phyloP scores from a whole-genome alignment of 1,140 invertebrate genomes.

The Tetramorium alpestre region DNA sequence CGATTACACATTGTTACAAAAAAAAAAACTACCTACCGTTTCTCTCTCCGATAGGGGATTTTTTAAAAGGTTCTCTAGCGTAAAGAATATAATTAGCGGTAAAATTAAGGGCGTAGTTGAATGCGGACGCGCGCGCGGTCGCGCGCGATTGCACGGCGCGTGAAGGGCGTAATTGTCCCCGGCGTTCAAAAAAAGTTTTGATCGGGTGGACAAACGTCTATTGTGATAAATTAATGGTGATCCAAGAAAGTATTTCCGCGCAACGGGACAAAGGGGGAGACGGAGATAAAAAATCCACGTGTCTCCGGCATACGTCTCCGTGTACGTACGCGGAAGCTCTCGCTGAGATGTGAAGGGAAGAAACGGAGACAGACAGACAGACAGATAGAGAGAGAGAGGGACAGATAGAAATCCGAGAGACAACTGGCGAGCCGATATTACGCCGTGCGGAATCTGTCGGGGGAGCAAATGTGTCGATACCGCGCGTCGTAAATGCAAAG shows the following conservation, averaged over 20 bases:
- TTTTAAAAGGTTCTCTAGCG: conserved; percentile 79
- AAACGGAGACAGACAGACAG: conserved; percentile 6
- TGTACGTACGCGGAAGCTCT: conserved; percentile 41
- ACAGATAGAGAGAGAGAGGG: conserved; percentile 18
- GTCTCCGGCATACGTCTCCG: conserved; percentile 68
- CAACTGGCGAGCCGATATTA: conserved; percentile 37
- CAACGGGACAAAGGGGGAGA: conserved; percentile 46
- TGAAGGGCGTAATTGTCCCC: conserved; percentile 72
- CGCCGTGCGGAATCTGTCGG: conserved; percentile 16
- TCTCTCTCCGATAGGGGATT: conserved; percentile 79
- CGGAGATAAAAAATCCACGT: not conserved
- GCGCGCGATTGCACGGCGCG: conserved; percentile 43
- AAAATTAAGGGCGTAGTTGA: conserved; percentile 61
- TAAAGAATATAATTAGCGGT: conserved; percentile 63
- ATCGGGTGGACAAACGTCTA: conserved; percentile 80
- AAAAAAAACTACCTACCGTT: conserved; percentile 74
- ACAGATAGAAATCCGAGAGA: not conserved
- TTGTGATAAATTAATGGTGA: conserved; percentile 86
- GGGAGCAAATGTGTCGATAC: not conserved
- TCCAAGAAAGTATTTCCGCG: conserved; percentile 85
- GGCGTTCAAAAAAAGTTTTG: conserved; percentile 75
- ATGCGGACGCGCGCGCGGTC: conserved; percentile 42
- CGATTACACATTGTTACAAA: conserved; percentile 74
- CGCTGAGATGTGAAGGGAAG: conserved; percentile 45
- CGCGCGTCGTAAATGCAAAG: conserved; percentile 34